Base-by-base conservation (phyloP, 2,113 vertebrate species). In the Corythaeola cristata region DNA sequence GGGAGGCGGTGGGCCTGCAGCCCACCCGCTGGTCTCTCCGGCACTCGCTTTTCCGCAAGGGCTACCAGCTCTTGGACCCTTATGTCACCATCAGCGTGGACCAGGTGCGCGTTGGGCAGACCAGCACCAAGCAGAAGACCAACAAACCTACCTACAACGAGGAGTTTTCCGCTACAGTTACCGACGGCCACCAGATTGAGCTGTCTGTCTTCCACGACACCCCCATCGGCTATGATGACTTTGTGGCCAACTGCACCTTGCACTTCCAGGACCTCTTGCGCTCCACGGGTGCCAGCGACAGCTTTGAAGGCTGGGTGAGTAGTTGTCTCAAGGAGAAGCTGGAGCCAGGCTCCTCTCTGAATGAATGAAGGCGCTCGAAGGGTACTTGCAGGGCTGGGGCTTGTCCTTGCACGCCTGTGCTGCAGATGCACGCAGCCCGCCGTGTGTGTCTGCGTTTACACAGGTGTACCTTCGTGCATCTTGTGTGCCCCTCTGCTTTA, bases 251-350 rank as follows among this genome's bases (percentile, higher is more conserved):
- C 97, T 99, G 99, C 97, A 99, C 97, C 67, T 97, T 99, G 84
- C 98, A 97, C 71, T 99, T 99, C 94, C 98, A 99, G 44, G 99
- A 99, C 75, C 97, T 99, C 66, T 95, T 99, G 77, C 98, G 98
- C 77, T 98, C 97, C 11, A 94, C 98, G 13, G 99, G 98, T 92
- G 85, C 98, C 32, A 98, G 98, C 13, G 98, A 99, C 93, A 98
- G 96, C 49, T 99, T 99, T 69, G 99, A 99, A 85, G 99, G 99
- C 97, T 99, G 99, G 99, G 99, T 99, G 97, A 99, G 99, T 99
- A 9, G 11, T 30, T 0, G 9, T 12, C 15, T 21, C 2, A 0
- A 5, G 89, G 53, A n/a, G 67, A 30, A 27, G 39, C 81, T 8
- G 68, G 74, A 56, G 78, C 55, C 2, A 15, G 12, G 67, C 76